These are phyloP conservation scores for Diachrysia chrysitis DNA, from an alignment of 2,888 invertebrate genomes.

Conservation along the genomic window DNA sequence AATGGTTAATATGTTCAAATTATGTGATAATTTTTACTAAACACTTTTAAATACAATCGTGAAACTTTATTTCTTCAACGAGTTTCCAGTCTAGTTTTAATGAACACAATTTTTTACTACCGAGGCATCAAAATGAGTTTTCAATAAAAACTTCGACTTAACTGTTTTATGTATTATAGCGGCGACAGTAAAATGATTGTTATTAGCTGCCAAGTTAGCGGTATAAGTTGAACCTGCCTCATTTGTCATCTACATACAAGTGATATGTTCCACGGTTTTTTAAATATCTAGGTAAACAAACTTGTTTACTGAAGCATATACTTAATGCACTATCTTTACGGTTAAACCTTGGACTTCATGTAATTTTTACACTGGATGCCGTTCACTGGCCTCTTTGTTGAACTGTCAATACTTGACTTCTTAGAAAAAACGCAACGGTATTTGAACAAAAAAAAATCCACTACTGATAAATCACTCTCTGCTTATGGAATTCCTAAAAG, in stretches of 20 bases:
- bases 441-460: constrained; percentile 6
- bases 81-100: not conserved
- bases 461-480: constrained; percentile 17
- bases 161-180: constrained; percentile 11
- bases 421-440: constrained; percentile 15
- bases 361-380: constrained; percentile 2
- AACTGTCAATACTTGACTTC: constrained; percentile 11
- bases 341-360: constrained; percentile 11
- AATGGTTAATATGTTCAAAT: not conserved
- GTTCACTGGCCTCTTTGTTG: constrained; percentile 18
- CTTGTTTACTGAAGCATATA: constrained; percentile 1
- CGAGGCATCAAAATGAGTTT: not conserved
- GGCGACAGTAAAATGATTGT: constrained; percentile 13
- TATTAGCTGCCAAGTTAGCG: constrained; percentile 8
- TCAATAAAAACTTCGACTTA: constrained; percentile 6
- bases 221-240: constrained; percentile 11
- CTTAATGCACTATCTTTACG: constrained; percentile 8
- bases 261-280: constrained; percentile 3
- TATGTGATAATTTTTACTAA: too few species aligned
- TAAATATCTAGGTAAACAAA: constrained; percentile 1
- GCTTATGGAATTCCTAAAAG: constrained; percentile 49
- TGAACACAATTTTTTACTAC: constrained; percentile 2
- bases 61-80: not conserved
- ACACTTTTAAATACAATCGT: not conserved
- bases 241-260: constrained; percentile 2